Evolutionary conservation across 2,113 vertebrate genomes (phyloP), one percentile per base, ranked within the genome.

Genomic region (Steatornis caripensis): DNA sequence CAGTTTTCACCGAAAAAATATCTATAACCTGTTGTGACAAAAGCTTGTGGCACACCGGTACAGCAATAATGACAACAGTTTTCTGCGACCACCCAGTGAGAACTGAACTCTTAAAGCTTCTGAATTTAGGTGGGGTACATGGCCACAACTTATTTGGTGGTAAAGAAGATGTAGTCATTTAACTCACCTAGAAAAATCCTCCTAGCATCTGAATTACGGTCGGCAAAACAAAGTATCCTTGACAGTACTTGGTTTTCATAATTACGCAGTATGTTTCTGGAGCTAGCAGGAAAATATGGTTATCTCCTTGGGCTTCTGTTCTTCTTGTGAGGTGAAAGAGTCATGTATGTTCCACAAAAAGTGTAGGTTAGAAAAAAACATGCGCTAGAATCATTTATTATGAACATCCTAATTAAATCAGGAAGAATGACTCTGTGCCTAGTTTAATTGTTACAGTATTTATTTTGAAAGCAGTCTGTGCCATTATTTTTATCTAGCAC

Each of bases 401-500:
- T 1, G 6, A 86, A 34, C 43, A 55, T 88, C 64, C 45, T 71
- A 81, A 95, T 93, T 94, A 57, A 87, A 89, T 95, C 72, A 92
- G 76, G 55, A 91, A 82, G 77, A 90, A 87, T 84, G 55, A 70
- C 64, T 54, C 39, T 82, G 37, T 93, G 51, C 69, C 48, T 53
- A 30, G 55, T 92, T 78, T 92, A 74, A 74, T 94, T 89, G 86
- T 61, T 87, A 48, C 55, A 87, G 46, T 78, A 94, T 86, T 94
- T 88, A 74, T 92, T 94, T 92, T 85, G 79, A 81, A 96, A 96
- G 84, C 30, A 84, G 10, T 17, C 76, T 60, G 36, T 81, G 84
- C 55, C 68, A 49, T 71, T 92, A 71, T 92, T 96, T 96, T 91
- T 81, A 54, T 88, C 58, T 84, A 58, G 53, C 57, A n/a, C 81